Evolutionary conservation across 2,888 invertebrate species (phyloP).

Genomic region (Agrochola lychnidis): DNA sequence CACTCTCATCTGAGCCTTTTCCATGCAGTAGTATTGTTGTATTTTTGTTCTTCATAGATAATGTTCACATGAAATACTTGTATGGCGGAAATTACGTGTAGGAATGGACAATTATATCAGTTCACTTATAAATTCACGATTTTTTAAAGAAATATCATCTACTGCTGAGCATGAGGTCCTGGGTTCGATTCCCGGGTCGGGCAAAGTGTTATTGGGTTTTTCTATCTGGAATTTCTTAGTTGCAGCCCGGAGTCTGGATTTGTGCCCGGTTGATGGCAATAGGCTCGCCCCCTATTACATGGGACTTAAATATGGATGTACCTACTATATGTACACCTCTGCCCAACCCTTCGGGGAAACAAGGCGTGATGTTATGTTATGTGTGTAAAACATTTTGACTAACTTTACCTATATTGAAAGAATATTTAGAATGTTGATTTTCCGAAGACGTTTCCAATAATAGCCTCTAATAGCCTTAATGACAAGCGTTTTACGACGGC

Average conservation of each 20-base stretch:
- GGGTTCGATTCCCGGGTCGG: too few species aligned
- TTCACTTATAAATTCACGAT: background rate
- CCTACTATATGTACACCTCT: too few species aligned
- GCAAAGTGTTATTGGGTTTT: too few species aligned
- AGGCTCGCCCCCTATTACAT: too few species aligned
- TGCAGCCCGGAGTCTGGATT: too few species aligned
- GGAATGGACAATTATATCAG: background rate
- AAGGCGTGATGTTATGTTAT: too few species aligned
- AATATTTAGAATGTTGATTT: background rate
- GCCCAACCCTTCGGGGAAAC: too few species aligned
- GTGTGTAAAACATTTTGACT: background rate
- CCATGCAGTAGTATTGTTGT: background rate
- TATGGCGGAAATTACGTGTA: too few species aligned
- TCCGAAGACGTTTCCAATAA: conserved; percentile 11
- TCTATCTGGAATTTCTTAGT: too few species aligned
- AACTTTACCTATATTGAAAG: background rate
- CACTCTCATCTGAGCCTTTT: background rate
- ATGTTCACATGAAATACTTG: background rate
- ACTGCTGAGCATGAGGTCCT: too few species aligned
- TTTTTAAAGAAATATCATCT: background rate
- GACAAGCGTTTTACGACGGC: conserved; percentile 25
- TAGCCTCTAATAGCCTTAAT: background rate
- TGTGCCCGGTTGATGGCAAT: too few species aligned
- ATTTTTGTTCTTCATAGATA: background rate
- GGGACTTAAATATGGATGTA: too few species aligned